phyloP scores from a whole-genome alignment of 2,888 invertebrate species.

The Ernsta delagoae region DNA sequence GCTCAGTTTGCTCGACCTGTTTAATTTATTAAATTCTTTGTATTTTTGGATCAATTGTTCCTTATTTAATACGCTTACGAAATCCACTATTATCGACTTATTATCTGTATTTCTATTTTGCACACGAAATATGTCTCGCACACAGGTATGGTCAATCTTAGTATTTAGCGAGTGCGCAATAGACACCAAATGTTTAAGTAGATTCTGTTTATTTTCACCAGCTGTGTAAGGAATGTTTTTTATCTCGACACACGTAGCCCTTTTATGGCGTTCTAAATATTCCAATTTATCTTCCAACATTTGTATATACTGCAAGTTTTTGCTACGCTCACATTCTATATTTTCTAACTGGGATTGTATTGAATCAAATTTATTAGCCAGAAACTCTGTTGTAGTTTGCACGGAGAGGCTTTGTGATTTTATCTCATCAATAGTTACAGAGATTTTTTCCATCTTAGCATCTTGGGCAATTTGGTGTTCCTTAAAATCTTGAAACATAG shows the following conservation, averaged over 20 bases:
- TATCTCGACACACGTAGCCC: neutral
- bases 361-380: neutral
- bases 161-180: neutral
- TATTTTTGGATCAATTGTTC: neutral
- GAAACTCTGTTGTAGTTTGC: neutral
- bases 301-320: neutral
- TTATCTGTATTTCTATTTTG: neutral
- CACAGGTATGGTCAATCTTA: neutral
- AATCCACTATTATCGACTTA: neutral
- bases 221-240: neutral
- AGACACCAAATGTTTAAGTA: neutral
- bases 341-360: constrained; percentile 2
- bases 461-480: neutral
- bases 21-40: neutral
- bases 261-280: neutral
- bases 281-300: neutral
- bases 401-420: neutral
- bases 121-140: neutral
- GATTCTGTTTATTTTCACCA: neutral
- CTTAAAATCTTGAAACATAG: neutral
- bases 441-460: constrained; percentile 1
- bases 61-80: neutral
- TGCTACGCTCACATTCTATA: neutral
- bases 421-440: neutral
- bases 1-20: neutral